phyloP scores from a whole-genome alignment of 2,113 vertebrate species.

The Pteruthius melanotis region DNA sequence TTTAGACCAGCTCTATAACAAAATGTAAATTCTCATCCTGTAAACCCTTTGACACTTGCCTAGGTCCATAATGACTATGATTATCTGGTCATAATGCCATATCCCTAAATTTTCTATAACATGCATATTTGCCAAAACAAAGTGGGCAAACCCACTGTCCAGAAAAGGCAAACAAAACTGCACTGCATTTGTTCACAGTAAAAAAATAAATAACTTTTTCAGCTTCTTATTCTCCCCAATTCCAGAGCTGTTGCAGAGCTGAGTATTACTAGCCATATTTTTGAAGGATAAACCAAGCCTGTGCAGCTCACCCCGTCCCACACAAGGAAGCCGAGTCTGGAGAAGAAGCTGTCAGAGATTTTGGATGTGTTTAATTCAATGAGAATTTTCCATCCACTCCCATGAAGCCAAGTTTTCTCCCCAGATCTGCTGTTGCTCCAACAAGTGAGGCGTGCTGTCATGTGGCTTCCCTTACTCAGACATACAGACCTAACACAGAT shows the following conservation, averaged over 20 bases:
- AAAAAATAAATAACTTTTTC: background rate
- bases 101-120: background rate
- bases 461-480: constrained; percentile 56
- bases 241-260: background rate
- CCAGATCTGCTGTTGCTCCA: constrained; percentile 63
- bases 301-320: constrained; percentile 14
- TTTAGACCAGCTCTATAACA: background rate
- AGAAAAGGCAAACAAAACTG: background rate
- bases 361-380: constrained; percentile 47
- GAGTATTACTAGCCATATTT: background rate
- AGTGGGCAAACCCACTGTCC: background rate
- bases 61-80: background rate
- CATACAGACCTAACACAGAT: constrained; percentile 43
- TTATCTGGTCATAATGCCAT: background rate
- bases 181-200: background rate
- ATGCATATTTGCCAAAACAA: background rate
- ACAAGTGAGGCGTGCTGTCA: constrained; percentile 51
- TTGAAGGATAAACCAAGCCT: constrained; percentile 1
- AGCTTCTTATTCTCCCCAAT: background rate
- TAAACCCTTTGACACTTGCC: background rate
- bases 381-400: constrained; percentile 50
- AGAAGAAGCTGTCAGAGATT: constrained; percentile 44
- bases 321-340: background rate
- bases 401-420: constrained; percentile 52
- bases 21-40: background rate